A percentile compares a stretch with the other conserved stretches of the same genome.
Evolutionary conservation across 2,888 invertebrate genomes (phyloP).

Genomic region (Sceliomorpha sp.): DNA sequence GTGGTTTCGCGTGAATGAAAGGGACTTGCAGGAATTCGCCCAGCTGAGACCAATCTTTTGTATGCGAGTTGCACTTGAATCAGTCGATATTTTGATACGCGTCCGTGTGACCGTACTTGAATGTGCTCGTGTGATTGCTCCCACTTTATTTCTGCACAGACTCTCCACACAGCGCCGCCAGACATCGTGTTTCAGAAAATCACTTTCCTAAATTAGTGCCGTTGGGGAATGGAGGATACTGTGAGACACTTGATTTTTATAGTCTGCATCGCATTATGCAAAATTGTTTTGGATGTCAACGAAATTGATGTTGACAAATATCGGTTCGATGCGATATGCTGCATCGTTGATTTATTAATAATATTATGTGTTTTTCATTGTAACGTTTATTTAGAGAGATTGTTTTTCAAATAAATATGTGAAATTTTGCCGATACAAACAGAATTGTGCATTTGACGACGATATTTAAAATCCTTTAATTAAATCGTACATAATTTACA

Average conservation of each 20-base stretch:
- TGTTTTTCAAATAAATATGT: too few relatives aligned
- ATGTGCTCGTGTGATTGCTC: constrained; percentile 19
- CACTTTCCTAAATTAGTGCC: constrained; percentile 24
- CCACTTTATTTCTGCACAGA: constrained; percentile 19
- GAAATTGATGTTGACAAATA: not conserved
- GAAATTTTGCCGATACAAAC: too few relatives aligned
- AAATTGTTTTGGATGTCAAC: constrained; percentile 22
- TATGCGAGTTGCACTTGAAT: constrained; percentile 27
- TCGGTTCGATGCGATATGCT: too few relatives aligned
- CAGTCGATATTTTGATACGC: constrained; percentile 29
- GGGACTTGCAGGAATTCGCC: constrained; percentile 38
- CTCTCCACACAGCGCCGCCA: not conserved
- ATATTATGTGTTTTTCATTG: not conserved
- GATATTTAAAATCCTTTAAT: too few relatives aligned
- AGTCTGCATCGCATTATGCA: constrained; percentile 19
- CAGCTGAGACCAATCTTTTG: constrained; percentile 36
- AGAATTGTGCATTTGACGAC: too few relatives aligned
- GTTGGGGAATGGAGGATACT: constrained; percentile 5
- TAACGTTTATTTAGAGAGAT: too few relatives aligned
- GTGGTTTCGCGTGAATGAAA: constrained; percentile 51
- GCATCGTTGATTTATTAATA: too few relatives aligned
- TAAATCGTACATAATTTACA: too few relatives aligned
- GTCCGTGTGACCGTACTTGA: not conserved
- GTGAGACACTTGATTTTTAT: constrained; percentile 27
- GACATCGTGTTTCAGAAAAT: constrained; percentile 15